Evolutionary conservation across 2,888 invertebrate species (phyloP), one percentile per base, ranked within the genome.

Genomic region (Agrotis exclamationis): DNA sequence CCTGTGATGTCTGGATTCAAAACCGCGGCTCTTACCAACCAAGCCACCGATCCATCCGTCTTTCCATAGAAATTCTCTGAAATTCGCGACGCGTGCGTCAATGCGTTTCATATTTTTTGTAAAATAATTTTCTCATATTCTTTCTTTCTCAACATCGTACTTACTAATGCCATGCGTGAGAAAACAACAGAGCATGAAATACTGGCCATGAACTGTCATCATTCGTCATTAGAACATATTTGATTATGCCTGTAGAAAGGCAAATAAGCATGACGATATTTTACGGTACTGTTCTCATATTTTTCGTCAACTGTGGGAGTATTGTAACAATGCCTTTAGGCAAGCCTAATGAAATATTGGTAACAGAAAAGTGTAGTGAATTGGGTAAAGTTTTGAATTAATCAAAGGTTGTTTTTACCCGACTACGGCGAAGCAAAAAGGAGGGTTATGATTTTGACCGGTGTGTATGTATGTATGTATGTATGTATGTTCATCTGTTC

Each of bases 271-370:
- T 66, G n/a, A 60, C 39, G 13, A 56, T 45, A 54, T 16, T 6
- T 45, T 4, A 60, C 47, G 4, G n/a, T 51, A 22, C 22, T n/a
- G 14, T 24, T 79, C 33, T n/a, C 39, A 60, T 53, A 60, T 64
- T 44, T 74, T 63, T 74, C 47, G 56, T 39, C 33, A 66, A 44
- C 66, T 39, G 60, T 70, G 70, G 59, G 71, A 79, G 67, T 20
- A 59, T 20, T 50, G 3, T 70, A 59, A 74, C 58, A 65, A 70
- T 65, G 47, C 18, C n/a, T 45, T 65, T 50, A 13, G 50, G 63
- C 48, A 54, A 70, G 47, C 3, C 51, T 22, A 16, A 44, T 48
- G 48, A 58, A 56, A 47, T 58, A 57, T 47, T 62, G 28, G 58
- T 57, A 51, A 65, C 13, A 44, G 47, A 44, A 73, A 66, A 59